Evolutionary conservation across 1,140 invertebrate species (phyloP), one percentile per base, ranked within the genome.

Genomic region (Physella acuta): DNA sequence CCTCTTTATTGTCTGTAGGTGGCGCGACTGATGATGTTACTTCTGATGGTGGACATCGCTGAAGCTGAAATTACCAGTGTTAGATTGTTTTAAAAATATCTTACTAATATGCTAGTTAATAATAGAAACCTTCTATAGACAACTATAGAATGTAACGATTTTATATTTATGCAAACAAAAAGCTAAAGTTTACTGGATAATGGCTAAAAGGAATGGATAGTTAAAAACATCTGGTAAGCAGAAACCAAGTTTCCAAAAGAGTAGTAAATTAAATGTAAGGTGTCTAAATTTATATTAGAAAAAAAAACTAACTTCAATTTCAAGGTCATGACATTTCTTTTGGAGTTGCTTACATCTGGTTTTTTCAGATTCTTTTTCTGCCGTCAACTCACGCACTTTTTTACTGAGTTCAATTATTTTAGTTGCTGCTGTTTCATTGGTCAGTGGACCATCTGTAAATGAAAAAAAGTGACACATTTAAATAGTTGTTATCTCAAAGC

Each of bases 381-480:
- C 74, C 24, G 77, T 84, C 71, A 84, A 71, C 63, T 85, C 82
- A 26, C 84, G 70, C 16, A 84, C 71, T 74, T 84, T 84, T 65
- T 85, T 85, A 8, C 83, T 84, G 16, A 85, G 72, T 68, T 85
- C 84, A 2, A 85, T 81, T 60, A 85, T 85, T 68, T 85, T 85
- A 20, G 79, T 77, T 11, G 83, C 82, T 60, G 83, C 84, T 34
- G 81, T 80, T 69, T 85, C 83, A 78, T 78, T 82, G 3, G 79
- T 81, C 28, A 84, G 72, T 37, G 28, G 14, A 31, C 34, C 52
- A 28, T 39, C 65, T 58, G 53, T 28, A 11, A 28, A 37, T 16
- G n/a, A n/a, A 20, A 44, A 44, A 44, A 44, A 44, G 39, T n/a
- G n/a, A n/a, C n/a, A n/a, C n/a, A n/a, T n/a, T n/a, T n/a, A n/a